A percentile compares a stretch with the other conserved stretches of the same genome.
These are phyloP conservation scores for Drosophila prolongata DNA, from an alignment of 2,888 invertebrate species.

Conservation along the genomic window DNA sequence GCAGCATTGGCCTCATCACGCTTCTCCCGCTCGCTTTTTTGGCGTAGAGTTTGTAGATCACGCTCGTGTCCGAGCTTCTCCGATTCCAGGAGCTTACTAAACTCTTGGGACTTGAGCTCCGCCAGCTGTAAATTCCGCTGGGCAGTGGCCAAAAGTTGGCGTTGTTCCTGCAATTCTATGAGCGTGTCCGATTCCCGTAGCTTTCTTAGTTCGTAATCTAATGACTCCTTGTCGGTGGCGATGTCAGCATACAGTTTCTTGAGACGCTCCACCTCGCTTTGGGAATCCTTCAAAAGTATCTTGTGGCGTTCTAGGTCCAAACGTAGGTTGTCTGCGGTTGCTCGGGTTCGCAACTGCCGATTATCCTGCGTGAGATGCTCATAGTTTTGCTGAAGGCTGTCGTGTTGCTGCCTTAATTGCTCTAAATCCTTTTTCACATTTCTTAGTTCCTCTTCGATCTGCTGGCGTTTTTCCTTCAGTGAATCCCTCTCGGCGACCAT, in stretches of 20 bases:
- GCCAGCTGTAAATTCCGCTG: constrained; percentile 83
- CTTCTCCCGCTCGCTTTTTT: constrained; percentile 74
- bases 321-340: constrained; percentile 61
- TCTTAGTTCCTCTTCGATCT: constrained; percentile 85
- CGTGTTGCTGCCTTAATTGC: constrained; percentile 76
- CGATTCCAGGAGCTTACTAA: constrained; percentile 85
- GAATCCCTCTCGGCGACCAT: constrained; percentile 82
- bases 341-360: constrained; percentile 56
- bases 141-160: constrained; percentile 86
- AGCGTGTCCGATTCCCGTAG: constrained; percentile 85
- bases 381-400: constrained; percentile 70
- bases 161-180: constrained; percentile 86
- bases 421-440: constrained; percentile 85
- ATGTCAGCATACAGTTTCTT: constrained; percentile 86
- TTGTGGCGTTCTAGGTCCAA: constrained; percentile 86
- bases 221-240: constrained; percentile 87
- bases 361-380: constrained; percentile 77
- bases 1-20: constrained; percentile 49
- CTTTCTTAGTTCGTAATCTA: constrained; percentile 86
- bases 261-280: constrained; percentile 86
- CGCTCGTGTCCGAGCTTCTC: constrained; percentile 84
- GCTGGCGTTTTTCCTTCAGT: constrained; percentile 78
- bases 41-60: constrained; percentile 71
- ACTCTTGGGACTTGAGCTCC: constrained; percentile 81
- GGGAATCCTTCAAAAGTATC: constrained; percentile 85